Conservation (phyloP, 2,797 vertebrate species). For the Oceanodroma leucorhoa region DNA sequence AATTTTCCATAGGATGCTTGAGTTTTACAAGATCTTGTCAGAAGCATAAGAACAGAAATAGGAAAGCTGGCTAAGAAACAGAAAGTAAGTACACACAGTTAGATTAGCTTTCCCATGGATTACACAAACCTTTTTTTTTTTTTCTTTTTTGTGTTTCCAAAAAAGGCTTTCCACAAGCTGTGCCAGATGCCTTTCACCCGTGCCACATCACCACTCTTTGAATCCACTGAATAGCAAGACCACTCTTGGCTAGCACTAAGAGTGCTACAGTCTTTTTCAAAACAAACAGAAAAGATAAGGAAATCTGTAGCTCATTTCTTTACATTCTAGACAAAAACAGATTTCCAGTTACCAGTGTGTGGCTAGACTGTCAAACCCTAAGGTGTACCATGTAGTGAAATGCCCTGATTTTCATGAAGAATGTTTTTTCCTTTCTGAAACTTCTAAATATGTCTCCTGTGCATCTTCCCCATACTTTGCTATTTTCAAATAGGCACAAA, state of each 20-base stretch:
- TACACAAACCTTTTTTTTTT: neutral
- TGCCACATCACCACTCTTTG: neutral
- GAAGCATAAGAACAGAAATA: constrained; percentile 6
- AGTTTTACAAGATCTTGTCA: constrained; percentile 17
- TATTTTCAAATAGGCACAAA: neutral
- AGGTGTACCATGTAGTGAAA: neutral
- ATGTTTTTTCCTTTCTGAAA: neutral
- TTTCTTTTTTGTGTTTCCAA: neutral
- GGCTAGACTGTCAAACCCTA: neutral
- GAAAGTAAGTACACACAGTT: neutral
- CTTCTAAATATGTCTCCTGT: neutral
- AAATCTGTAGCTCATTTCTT: neutral
- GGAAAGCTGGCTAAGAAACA: constrained; percentile 29
- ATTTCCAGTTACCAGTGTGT: neutral
- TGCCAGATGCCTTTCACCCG: constrained; percentile 25
- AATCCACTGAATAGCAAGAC: neutral
- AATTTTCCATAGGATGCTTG: neutral
- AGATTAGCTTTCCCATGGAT: constrained; percentile 20
- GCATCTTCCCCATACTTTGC: neutral
- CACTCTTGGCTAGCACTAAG: neutral
- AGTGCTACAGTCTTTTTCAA: neutral
- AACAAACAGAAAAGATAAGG: neutral
- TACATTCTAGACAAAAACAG: neutral
- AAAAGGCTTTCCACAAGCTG: constrained; percentile 11
- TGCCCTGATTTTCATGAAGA: neutral